Conservation (phyloP, 2,888 invertebrate genomes). For the Julus scanicus region DNA sequence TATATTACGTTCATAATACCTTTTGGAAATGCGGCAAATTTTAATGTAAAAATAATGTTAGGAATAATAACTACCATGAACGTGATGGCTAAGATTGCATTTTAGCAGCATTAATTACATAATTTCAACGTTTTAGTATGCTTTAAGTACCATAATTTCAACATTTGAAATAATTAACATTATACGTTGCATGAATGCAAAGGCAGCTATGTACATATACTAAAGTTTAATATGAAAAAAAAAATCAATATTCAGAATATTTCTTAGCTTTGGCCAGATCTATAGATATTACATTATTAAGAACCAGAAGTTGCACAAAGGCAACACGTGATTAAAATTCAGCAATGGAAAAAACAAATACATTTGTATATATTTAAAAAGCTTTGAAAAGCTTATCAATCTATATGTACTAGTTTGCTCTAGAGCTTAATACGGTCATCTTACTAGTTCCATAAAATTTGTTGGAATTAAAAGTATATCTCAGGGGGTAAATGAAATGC, state of each 20-base stretch:
- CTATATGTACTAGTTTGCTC: not conserved
- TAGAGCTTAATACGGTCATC: not conserved
- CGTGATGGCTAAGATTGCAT: not conserved
- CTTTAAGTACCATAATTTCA: no score
- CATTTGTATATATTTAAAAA: not conserved
- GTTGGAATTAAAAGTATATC: conserved; percentile 1
- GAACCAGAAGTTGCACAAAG: no score
- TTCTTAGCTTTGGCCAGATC: no score
- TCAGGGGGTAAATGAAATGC: not conserved
- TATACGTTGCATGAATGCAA: no score
- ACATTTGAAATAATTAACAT: no score
- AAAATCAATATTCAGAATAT: no score
- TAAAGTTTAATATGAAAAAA: no score
- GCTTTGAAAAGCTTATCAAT: not conserved
- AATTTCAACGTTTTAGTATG: no score
- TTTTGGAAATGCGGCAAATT: not conserved
- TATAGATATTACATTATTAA: no score
- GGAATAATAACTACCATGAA: not conserved
- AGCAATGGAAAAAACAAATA: not conserved
- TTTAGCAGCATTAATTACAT: not conserved
- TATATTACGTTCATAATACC: not conserved
- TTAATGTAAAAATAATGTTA: not conserved
- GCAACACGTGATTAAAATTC: not conserved
- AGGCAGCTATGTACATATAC: no score
- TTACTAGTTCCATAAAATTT: not conserved